phyloP scores from a whole-genome alignment of 2,797 vertebrate genomes.

The Luscinia luscinia region DNA sequence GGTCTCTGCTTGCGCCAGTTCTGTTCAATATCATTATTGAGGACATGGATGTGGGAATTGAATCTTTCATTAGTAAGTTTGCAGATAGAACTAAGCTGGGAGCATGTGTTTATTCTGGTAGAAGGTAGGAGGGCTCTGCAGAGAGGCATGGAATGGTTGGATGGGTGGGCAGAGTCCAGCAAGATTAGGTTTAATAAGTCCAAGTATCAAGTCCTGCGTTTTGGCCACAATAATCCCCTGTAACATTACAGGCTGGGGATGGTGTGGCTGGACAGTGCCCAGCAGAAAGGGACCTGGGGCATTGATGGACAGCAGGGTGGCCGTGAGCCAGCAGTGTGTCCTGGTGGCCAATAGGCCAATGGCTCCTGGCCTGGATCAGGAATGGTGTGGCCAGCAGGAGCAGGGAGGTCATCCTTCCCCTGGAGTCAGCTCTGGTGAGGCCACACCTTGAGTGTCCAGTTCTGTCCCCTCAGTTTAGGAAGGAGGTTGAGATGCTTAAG shows the following conservation, averaged over 20 bases:
- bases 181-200: neutral
- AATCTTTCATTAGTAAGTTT: neutral
- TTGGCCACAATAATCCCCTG: neutral
- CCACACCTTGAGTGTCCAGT: neutral
- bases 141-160: neutral
- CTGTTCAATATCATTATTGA: neutral
- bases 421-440: neutral
- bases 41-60: neutral
- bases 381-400: neutral
- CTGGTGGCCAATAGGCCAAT: neutral
- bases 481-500: too few species aligned
- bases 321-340: neutral
- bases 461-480: too few species aligned
- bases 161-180: neutral
- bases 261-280: neutral
- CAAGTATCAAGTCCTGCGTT: neutral
- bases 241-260: neutral
- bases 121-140: neutral
- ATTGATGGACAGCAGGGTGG: neutral
- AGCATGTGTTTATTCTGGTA: neutral
- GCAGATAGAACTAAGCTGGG: neutral
- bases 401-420: neutral
- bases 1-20: neutral
- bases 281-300: neutral
- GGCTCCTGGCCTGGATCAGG: neutral